Percentiles rank a stretch among this genome's conserved stretches.
Evolutionary conservation across 2,888 invertebrate genomes (phyloP).

Genomic region (Limenitis camilla): DNA sequence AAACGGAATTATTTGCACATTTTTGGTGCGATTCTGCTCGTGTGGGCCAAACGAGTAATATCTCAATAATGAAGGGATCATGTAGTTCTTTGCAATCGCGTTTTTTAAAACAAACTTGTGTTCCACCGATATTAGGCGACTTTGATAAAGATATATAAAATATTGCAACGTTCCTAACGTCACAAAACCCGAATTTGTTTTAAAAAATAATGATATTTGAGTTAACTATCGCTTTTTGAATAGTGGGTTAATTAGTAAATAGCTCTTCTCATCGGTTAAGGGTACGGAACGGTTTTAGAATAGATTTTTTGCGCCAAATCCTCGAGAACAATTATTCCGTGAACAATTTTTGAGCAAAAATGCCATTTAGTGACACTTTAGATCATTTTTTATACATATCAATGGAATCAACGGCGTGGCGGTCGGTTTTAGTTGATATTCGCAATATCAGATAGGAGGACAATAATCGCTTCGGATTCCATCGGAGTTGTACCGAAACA

Average conservation of each 20-base stretch:
- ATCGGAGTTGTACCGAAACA: slow-evolving; percentile 7
- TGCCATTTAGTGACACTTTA: slow-evolving; percentile 22
- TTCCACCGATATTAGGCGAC: background rate
- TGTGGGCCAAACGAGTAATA: slow-evolving; percentile 68
- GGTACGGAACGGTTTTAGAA: no score
- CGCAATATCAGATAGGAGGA: slow-evolving; percentile 10
- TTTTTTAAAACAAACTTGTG: background rate
- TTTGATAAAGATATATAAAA: background rate
- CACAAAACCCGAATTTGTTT: background rate
- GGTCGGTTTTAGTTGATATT: slow-evolving; percentile 16
- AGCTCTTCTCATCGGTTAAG: slow-evolving; percentile 13
- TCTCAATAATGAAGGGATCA: slow-evolving; percentile 65
- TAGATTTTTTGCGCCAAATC: slow-evolving; percentile 1
- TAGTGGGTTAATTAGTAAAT: slow-evolving; percentile 2
- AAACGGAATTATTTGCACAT: slow-evolving; percentile 40
- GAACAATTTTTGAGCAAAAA: slow-evolving; percentile 56
- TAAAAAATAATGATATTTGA: slow-evolving; percentile 28
- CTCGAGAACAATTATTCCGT: background rate
- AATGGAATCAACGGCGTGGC: slow-evolving; percentile 26
- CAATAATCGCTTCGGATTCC: slow-evolving; percentile 14
- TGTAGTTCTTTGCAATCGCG: slow-evolving; percentile 49
- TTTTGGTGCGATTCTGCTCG: slow-evolving; percentile 34
- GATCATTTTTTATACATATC: slow-evolving; percentile 59
- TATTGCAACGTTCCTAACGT: background rate
- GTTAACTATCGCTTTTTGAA: slow-evolving; percentile 16